Conservation (phyloP, 2,113 vertebrate genomes). For the Gambusia holbrooki region DNA sequence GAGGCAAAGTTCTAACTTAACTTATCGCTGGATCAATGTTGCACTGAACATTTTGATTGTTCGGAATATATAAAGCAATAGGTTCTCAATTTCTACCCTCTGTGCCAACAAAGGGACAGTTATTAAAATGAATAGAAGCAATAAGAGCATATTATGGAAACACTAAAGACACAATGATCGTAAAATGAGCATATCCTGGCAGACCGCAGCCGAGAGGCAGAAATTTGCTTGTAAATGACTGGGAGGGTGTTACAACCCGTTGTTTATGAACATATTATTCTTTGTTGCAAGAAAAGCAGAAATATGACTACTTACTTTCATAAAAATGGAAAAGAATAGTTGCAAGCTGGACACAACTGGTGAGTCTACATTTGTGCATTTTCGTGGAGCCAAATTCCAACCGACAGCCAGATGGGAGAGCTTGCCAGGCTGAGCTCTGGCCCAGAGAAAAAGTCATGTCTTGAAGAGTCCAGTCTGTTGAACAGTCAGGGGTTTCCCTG, state of each 20-base stretch:
- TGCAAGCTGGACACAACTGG: conserved; percentile 8
- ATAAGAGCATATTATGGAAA: conserved; percentile 51
- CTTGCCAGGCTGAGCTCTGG: conserved; percentile 14
- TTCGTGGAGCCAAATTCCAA: conserved; percentile 6
- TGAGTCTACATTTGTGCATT: conserved; percentile 3
- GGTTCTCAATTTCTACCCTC: conserved; percentile 10
- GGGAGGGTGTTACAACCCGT: conserved; percentile 10
- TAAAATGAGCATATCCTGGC: conserved; percentile 10
- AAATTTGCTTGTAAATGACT: conserved; percentile 11
- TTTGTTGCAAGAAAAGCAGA: conserved; percentile 13
- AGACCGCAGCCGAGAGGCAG: conserved; percentile 2
- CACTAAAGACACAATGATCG: conserved; percentile 33
- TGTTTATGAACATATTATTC: background rate
- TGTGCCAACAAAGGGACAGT: conserved; percentile 20
- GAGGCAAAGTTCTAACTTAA: background rate
- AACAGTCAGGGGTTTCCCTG: conserved; percentile 20
- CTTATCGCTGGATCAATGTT: background rate
- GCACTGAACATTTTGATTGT: background rate
- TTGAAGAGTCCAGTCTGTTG: conserved; percentile 29
- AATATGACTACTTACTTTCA: conserved; percentile 21
- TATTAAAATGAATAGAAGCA: conserved; percentile 50
- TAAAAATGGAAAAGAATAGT: conserved; percentile 1
- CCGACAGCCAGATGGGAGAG: conserved; percentile 43
- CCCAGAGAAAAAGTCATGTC: conserved; percentile 12
- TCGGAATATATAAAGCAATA: conserved; percentile 37